phyloP scores from a whole-genome alignment of 2,888 invertebrate species.

The Drymonia ruficornis region DNA sequence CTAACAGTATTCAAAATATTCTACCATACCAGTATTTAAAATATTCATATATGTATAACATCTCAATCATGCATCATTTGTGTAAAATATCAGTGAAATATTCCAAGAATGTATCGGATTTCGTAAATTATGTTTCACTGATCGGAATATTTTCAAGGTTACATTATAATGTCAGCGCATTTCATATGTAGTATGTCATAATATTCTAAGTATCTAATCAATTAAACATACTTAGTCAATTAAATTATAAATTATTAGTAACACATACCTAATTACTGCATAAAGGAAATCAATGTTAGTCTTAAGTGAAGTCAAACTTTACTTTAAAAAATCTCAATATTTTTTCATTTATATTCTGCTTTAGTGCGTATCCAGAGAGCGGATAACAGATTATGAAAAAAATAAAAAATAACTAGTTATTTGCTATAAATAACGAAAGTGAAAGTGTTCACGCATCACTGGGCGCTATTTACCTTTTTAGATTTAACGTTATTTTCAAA shows the following conservation, averaged over 20 bases:
- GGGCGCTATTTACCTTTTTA: slow-evolving; percentile 39
- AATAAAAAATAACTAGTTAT: slow-evolving; percentile 45
- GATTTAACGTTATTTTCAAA: slow-evolving; percentile 49
- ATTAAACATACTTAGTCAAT: background rate
- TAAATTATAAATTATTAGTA: background rate
- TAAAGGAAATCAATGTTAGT: too few species aligned
- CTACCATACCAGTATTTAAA: too few species aligned
- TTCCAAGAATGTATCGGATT: slow-evolving; percentile 1
- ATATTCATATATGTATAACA: background rate
- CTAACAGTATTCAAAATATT: too few species aligned
- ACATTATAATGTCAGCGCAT: background rate
- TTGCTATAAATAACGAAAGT: slow-evolving; percentile 57
- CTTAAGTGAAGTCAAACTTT: too few species aligned
- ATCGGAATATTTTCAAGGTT: slow-evolving; percentile 5
- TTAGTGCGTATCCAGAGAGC: slow-evolving; percentile 42
- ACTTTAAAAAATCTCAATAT: background rate
- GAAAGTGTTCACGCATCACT: slow-evolving; percentile 63
- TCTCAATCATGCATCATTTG: background rate
- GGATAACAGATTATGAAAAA: slow-evolving; percentile 39
- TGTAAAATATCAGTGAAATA: background rate
- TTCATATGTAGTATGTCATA: background rate
- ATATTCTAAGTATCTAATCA: background rate
- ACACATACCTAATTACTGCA: background rate
- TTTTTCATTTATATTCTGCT: background rate
- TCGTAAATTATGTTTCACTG: background rate